Evolutionary conservation across 2,797 vertebrate genomes (phyloP).

Genomic region (Rhinatrema bivittatum): DNA sequence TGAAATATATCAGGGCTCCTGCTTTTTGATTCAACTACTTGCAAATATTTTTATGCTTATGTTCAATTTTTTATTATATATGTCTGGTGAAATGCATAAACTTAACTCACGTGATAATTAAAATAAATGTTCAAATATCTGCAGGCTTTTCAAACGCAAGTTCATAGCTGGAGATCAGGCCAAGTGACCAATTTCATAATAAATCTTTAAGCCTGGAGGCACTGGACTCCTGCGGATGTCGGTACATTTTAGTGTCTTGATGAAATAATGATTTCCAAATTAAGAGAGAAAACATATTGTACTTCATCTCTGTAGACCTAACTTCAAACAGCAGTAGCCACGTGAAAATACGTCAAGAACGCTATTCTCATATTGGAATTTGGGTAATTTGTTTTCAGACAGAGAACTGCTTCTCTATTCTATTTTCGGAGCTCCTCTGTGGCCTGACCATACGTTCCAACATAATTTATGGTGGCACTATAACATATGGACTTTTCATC

Average conservation of each 20-base stretch:
- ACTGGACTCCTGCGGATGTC: conserved; percentile 53
- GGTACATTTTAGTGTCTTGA: conserved; percentile 41
- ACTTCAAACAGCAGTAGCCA: conserved; percentile 43
- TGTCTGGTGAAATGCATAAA: conserved; percentile 12
- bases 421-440: conserved; percentile 90
- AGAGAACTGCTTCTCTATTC: conserved; percentile 70
- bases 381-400: conserved; percentile 90
- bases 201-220: conserved; percentile 54
- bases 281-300: conserved; percentile 39
- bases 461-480: conserved; percentile 89
- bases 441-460: conserved; percentile 76
- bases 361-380: conserved; percentile 71
- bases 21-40: too few species aligned
- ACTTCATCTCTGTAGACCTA: conserved; percentile 44
- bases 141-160: conserved; percentile 14
- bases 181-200: conserved; percentile 42
- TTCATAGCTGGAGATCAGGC: conserved; percentile 32
- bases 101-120: too few species aligned
- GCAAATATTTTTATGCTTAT: conserved; percentile 12
- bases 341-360: conserved; percentile 64
- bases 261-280: conserved; percentile 45
- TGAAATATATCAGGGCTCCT: too few species aligned
- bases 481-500: conserved; percentile 95
- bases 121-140: conserved; percentile 30
- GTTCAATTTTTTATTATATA: conserved; percentile 12